Evolutionary conservation across 1,140 invertebrate species (phyloP).

Genomic region (Galleria mellonella): DNA sequence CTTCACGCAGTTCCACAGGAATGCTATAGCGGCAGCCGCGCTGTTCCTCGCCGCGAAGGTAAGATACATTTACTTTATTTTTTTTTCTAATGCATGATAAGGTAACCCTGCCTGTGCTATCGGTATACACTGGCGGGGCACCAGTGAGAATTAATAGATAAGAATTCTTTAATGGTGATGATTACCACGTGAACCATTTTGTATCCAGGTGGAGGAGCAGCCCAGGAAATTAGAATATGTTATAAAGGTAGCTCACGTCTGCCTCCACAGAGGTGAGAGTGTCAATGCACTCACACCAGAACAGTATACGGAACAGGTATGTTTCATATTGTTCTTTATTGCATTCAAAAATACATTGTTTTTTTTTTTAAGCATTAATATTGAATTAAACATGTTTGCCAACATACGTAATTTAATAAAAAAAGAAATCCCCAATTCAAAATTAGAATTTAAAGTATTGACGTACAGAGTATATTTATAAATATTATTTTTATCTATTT

Average conservation of each 20-base stretch:
- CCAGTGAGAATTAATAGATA: too few species aligned
- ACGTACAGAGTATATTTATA: too few species aligned
- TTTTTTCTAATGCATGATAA: too few species aligned
- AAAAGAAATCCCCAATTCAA: too few species aligned
- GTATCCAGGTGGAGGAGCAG: constrained; percentile 90
- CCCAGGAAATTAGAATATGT: constrained; percentile 97
- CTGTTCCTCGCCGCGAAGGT: constrained; percentile 96
- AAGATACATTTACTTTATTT: constrained; percentile 8
- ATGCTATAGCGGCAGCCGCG: constrained; percentile 79
- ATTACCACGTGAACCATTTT: background rate
- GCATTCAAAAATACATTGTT: background rate
- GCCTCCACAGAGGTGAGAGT: constrained; percentile 79
- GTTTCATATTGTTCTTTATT: background rate
- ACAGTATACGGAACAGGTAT: constrained; percentile 73
- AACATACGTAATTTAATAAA: too few species aligned
- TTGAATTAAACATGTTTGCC: too few species aligned
- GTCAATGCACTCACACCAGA: constrained; percentile 79
- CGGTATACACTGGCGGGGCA: too few species aligned
- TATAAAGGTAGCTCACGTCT: constrained; percentile 91
- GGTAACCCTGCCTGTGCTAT: too few species aligned
- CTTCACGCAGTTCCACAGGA: constrained; percentile 68
- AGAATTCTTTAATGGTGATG: too few species aligned
- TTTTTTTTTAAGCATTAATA: background rate
- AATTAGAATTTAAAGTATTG: too few species aligned
- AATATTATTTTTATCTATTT: too few species aligned